Evolutionary conservation across 2,888 invertebrate species (phyloP).

Genomic region (Mesoligia furuncula): DNA sequence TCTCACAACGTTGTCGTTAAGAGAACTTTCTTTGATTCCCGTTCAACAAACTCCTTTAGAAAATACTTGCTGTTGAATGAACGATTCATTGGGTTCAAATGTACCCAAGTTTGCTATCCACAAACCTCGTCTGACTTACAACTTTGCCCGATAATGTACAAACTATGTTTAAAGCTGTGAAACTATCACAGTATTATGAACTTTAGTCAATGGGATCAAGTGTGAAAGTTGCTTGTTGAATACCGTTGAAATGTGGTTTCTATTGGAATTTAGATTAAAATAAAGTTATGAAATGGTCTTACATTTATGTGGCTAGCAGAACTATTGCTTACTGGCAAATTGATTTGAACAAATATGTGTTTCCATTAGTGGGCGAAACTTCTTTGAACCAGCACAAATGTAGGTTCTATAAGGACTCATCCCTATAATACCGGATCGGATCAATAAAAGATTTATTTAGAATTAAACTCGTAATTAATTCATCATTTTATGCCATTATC

Average conservation of each 20-base stretch:
- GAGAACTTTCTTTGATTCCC: neutral
- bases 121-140: conserved; percentile 38
- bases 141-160: conserved; percentile 32
- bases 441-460: no score
- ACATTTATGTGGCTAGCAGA: neutral
- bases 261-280: conserved; percentile 14
- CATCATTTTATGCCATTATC: no score
- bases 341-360: neutral
- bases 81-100: conserved; percentile 46
- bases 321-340: neutral
- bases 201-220: conserved; percentile 1
- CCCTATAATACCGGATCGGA: no score
- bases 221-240: conserved; percentile 12
- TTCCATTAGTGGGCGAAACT: no score
- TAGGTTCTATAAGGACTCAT: neutral
- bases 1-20: neutral
- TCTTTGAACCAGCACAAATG: neutral
- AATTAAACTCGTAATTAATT: no score
- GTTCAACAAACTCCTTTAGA: conserved; percentile 17
- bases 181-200: conserved; percentile 2
- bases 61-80: conserved; percentile 41
- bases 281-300: conserved; percentile 7
- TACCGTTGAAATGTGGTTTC: conserved; percentile 7
- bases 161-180: conserved; percentile 30
- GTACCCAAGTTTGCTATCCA: conserved; percentile 31